These are phyloP conservation scores for Anniella stebbinsi DNA, from an alignment of 2,797 vertebrate genomes.

Conservation along the genomic window DNA sequence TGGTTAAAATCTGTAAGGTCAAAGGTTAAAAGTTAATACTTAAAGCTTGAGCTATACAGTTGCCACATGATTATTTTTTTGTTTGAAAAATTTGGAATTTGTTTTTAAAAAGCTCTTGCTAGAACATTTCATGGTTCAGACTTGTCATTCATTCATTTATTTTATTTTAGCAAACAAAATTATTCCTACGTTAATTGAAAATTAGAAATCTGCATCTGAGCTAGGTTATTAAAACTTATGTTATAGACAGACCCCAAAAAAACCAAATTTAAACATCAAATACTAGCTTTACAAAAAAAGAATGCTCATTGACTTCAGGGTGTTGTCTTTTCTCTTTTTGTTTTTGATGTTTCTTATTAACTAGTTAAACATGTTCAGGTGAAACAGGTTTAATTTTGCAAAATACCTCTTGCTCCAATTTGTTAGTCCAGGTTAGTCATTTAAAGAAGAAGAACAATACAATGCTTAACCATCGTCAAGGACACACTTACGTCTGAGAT, in stretches of 20 bases:
- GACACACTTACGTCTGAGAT: conserved; percentile 84
- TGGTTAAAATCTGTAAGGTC: conserved; percentile 99
- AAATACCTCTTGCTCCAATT: conserved; percentile 88
- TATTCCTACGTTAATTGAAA: conserved; percentile 97
- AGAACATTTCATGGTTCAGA: conserved; percentile 95
- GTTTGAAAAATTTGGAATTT: conserved; percentile 87
- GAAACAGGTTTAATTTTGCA: conserved; percentile 93
- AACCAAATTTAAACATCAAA: conserved; percentile 93
- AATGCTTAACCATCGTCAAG: conserved; percentile 81
- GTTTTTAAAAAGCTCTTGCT: conserved; percentile 92
- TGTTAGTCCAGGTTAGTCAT: conserved; percentile 91
- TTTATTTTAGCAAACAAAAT: conserved; percentile 99
- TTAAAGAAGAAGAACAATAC: conserved; percentile 83
- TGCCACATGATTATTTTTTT: conserved; percentile 91
- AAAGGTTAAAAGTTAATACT: conserved; percentile 99
- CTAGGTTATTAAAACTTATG: conserved; percentile 93
- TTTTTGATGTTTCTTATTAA: conserved; percentile 93
- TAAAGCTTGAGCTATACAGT: conserved; percentile 97
- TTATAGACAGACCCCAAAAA: conserved; percentile 93
- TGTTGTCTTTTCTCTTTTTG: conserved; percentile 81
- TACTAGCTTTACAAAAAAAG: conserved; percentile 88
- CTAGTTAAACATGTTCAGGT: conserved; percentile 96
- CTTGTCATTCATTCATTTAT: conserved; percentile 94
- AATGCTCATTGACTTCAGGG: conserved; percentile 86
- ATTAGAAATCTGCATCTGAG: conserved; percentile 93